Conservation (phyloP, 1,140 invertebrate genomes). For the Camponotus pennsylvanicus region DNA sequence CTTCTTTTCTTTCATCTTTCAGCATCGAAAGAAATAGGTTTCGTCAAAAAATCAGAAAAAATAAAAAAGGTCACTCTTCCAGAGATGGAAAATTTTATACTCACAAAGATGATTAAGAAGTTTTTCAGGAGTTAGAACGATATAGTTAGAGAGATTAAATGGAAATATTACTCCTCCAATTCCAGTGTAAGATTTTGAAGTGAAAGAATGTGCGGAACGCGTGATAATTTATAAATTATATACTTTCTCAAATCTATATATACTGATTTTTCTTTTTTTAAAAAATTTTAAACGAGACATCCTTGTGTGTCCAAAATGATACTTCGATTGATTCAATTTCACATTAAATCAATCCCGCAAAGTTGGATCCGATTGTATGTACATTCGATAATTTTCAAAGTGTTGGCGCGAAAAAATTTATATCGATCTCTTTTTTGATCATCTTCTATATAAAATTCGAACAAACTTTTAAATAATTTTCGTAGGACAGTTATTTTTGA, state of each 20-base stretch:
- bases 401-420: neutral
- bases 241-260: neutral
- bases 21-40: neutral
- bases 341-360: neutral
- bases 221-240: constrained; percentile 15
- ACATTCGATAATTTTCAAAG: constrained; percentile 6
- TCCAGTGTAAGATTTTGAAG: neutral
- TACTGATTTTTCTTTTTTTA: neutral
- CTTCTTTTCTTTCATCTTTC: neutral
- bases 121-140: neutral
- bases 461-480: neutral
- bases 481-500: neutral
- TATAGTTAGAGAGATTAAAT: neutral
- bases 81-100: neutral
- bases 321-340: constrained; percentile 19
- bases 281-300: neutral
- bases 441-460: neutral
- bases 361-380: neutral
- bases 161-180: neutral
- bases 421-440: neutral
- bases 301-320: neutral
- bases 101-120: neutral
- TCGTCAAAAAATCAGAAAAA: neutral
- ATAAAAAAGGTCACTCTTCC: neutral
- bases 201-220: neutral